phyloP scores from a whole-genome alignment of 30 jellyfish, hydroid and myxozoan genomes.

The Aurelia coerulea region DNA sequence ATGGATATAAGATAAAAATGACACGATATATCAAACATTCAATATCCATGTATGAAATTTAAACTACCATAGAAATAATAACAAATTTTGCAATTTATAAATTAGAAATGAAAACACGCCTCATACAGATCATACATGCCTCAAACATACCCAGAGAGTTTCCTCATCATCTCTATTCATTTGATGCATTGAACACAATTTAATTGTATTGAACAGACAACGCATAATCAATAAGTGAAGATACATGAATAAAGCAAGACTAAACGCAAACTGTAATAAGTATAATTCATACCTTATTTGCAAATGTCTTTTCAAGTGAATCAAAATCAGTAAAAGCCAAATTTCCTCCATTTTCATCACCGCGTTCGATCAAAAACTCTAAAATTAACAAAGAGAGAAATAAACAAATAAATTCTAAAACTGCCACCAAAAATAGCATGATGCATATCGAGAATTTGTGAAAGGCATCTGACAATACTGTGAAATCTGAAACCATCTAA shows the following conservation, averaged over 20 bases:
- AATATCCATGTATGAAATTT: no score
- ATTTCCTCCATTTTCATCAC: constrained; percentile 96
- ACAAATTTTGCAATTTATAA: no score
- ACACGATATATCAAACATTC: no score
- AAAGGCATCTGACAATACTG: no score
- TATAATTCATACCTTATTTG: constrained; percentile 59
- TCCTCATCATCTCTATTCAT: neutral
- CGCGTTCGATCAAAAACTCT: constrained; percentile 78
- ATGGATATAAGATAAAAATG: no score
- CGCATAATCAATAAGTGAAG: neutral
- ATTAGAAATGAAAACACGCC: no score
- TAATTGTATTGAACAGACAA: neutral
- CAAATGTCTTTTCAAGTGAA: constrained; percentile 82
- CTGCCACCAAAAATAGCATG: no score
- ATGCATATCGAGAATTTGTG: no score
- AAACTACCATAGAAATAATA: no score
- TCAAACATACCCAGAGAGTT: neutral
- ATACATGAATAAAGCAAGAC: neutral
- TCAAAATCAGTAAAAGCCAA: constrained; percentile 63
- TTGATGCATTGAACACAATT: neutral
- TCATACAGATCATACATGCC: no score
- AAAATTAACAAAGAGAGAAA: neutral
- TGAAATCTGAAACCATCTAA: no score
- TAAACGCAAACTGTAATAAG: neutral
- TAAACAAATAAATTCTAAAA: no score